These are phyloP conservation scores for Numenius arquata DNA, from an alignment of 2,113 vertebrate species.

Conservation along the genomic window DNA sequence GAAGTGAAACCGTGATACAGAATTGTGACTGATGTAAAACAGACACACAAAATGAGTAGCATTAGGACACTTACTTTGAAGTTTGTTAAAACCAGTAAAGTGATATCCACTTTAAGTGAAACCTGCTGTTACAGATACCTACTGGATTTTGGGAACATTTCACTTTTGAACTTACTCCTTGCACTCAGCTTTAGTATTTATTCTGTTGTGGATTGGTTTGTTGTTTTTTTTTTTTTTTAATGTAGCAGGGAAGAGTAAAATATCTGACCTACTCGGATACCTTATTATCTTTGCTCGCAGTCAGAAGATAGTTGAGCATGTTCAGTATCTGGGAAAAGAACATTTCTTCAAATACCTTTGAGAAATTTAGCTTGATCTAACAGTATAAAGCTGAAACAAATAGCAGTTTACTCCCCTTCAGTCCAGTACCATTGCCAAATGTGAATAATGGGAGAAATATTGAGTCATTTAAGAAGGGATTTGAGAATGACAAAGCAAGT, in stretches of 20 bases:
- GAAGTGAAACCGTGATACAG: constrained; percentile 73
- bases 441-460: not conserved
- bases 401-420: not conserved
- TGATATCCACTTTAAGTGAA: constrained; percentile 94
- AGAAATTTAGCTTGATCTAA: not conserved
- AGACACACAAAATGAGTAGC: constrained; percentile 82
- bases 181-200: constrained; percentile 32
- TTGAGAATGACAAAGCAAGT: not conserved
- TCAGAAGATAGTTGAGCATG: not conserved
- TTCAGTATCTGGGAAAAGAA: not conserved
- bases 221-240: not conserved
- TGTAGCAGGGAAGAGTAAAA: not conserved
- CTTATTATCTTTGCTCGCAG: not conserved
- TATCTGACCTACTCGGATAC: not conserved
- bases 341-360: not conserved
- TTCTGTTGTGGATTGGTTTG: not conserved
- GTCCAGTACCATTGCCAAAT: not conserved
- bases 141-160: constrained; percentile 68
- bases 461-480: not conserved
- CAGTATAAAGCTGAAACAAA: not conserved
- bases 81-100: constrained; percentile 92
- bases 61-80: constrained; percentile 92
- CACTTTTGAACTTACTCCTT: constrained; percentile 65
- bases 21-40: constrained; percentile 91
- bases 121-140: constrained; percentile 91